phyloP scores from a whole-genome alignment of 2,113 vertebrate species.

The Albula glossodonta region DNA sequence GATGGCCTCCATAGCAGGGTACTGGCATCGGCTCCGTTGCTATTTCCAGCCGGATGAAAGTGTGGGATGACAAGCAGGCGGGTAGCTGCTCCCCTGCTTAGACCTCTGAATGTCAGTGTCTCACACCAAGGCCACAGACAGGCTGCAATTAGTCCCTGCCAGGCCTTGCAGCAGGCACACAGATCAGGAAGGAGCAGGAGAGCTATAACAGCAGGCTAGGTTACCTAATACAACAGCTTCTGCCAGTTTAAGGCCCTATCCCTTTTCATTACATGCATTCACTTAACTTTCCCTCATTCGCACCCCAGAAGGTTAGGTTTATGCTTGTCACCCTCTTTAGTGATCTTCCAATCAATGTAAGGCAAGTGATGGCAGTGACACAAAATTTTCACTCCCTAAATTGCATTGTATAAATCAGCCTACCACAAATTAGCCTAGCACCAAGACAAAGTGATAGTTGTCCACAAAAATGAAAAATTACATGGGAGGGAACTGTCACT shows the following conservation, averaged over 20 bases:
- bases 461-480: background rate
- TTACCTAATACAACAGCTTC: background rate
- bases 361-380: no score
- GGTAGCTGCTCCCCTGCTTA: background rate
- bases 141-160: background rate
- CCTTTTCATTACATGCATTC: background rate
- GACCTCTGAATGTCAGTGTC: background rate
- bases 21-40: background rate
- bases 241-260: background rate
- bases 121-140: background rate
- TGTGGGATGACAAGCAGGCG: background rate
- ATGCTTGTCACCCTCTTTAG: no score
- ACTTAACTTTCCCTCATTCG: background rate
- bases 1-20: background rate
- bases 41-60: background rate
- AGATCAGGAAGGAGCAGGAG: background rate
- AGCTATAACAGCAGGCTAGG: background rate
- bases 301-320: no score
- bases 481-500: no score
- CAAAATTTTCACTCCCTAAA: background rate
- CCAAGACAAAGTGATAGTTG: background rate
- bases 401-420: no score
- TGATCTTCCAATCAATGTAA: no score
- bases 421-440: background rate
- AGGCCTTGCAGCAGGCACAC: background rate